These are phyloP conservation scores for Archocentrus centrarchus DNA, from an alignment of 2,113 vertebrate genomes.

Conservation along the genomic window DNA sequence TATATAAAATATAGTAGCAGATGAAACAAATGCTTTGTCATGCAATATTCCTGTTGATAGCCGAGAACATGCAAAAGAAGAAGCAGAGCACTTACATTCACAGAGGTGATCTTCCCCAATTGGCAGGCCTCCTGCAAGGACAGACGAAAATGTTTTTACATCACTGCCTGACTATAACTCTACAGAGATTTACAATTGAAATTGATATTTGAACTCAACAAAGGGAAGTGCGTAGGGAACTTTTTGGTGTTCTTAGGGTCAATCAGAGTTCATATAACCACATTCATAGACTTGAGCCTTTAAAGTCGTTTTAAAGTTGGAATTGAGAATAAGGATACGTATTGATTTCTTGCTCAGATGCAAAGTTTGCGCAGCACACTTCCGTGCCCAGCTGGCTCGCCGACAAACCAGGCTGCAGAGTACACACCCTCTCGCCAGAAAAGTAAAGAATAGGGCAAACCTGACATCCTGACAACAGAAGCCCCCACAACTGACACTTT, in stretches of 20 bases:
- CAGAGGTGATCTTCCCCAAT: conserved; percentile 74
- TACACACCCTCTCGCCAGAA: conserved; percentile 54
- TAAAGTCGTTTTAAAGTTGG: conserved; percentile 21
- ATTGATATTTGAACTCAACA: conserved; percentile 32
- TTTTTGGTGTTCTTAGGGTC: conserved; percentile 43
- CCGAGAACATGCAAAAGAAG: conserved; percentile 3
- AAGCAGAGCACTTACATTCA: conserved; percentile 72
- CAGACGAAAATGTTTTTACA: conserved; percentile 46
- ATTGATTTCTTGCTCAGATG: conserved; percentile 58
- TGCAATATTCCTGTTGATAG: not conserved
- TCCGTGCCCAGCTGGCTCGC: conserved; percentile 4
- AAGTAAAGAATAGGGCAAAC: conserved; percentile 67
- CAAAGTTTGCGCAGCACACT: conserved; percentile 37
- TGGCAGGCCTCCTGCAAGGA: conserved; percentile 79
- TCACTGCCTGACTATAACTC: conserved; percentile 14
- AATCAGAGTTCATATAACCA: conserved; percentile 58
- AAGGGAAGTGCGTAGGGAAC: conserved; percentile 35
- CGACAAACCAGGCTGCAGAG: conserved; percentile 53
- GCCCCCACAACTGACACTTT: conserved; percentile 70
- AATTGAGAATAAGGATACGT: conserved; percentile 60
- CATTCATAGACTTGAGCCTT: conserved; percentile 43
- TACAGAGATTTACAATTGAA: conserved; percentile 44
- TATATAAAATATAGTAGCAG: not conserved
- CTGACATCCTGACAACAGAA: conserved; percentile 71
- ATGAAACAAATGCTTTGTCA: not conserved